Percentiles rank a stretch among this genome's conserved stretches.
Evolutionary conservation across 2,113 vertebrate genomes (phyloP).

Genomic region (Myiozetetes cayanensis): DNA sequence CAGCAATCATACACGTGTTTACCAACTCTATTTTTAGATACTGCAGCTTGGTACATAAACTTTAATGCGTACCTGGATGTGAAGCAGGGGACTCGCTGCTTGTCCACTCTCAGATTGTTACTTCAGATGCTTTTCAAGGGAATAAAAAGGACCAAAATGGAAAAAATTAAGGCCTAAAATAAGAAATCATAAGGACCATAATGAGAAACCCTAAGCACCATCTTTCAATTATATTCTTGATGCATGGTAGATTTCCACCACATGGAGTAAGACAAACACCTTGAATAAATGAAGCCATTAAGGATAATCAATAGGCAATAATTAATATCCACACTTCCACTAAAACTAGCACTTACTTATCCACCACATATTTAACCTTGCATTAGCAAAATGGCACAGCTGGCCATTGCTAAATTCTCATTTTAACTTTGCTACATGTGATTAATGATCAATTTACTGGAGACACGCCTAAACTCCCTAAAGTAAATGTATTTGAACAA

Average conservation of each 20-base stretch:
- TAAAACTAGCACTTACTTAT: not conserved
- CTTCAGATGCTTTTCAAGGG: not conserved
- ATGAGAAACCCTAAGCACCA: not conserved
- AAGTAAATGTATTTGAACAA: not conserved
- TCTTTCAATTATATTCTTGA: not conserved
- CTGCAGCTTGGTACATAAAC: not conserved
- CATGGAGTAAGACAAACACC: not conserved
- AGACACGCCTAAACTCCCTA: not conserved
- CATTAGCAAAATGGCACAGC: not conserved
- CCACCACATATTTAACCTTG: not conserved
- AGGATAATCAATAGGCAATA: not conserved
- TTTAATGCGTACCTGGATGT: not conserved
- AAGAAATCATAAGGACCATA: not conserved
- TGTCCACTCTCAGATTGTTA: not conserved
- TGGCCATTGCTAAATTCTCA: not conserved
- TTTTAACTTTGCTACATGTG: not conserved
- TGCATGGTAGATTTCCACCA: not conserved
- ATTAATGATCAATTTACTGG: not conserved
- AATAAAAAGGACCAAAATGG: not conserved
- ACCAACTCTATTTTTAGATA: slow-evolving; percentile 15
- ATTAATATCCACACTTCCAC: not conserved
- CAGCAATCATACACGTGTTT: slow-evolving; percentile 22
- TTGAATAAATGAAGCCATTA: not conserved
- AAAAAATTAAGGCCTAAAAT: not conserved
- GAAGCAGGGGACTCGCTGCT: not conserved